phyloP scores from a whole-genome alignment of 2,888 invertebrate species.

The Beris chalybata region DNA sequence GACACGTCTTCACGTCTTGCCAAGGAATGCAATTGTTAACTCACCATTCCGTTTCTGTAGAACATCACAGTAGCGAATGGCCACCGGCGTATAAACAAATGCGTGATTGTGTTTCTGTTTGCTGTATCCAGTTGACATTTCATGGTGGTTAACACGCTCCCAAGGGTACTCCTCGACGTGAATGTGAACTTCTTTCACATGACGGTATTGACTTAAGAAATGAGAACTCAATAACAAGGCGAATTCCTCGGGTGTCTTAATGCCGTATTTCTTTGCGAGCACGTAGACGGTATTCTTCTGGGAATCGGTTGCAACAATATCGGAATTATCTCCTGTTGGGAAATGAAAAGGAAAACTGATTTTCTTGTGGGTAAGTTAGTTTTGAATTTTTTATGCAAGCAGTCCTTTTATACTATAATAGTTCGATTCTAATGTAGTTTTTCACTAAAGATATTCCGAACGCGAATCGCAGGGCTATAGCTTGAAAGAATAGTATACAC shows the following conservation, averaged over 20 bases:
- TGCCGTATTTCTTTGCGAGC: conserved; percentile 75
- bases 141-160: conserved; percentile 65
- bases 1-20: neutral
- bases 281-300: conserved; percentile 83
- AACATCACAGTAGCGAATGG: conserved; percentile 70
- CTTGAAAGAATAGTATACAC: too few relatives aligned
- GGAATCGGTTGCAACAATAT: conserved; percentile 79
- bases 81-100: conserved; percentile 70
- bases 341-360: conserved; percentile 5
- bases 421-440: too few relatives aligned
- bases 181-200: conserved; percentile 70
- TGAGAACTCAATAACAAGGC: conserved; percentile 73
- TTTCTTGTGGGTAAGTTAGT: neutral
- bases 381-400: neutral
- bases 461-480: too few relatives aligned
- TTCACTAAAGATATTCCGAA: too few relatives aligned
- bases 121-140: conserved; percentile 51
- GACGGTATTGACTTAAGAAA: conserved; percentile 74
- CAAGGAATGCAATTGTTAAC: conserved; percentile 42
- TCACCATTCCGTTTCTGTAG: conserved; percentile 68
- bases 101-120: conserved; percentile 71
- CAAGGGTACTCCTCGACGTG: conserved; percentile 76
- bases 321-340: conserved; percentile 67
- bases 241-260: conserved; percentile 76
- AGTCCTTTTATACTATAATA: neutral